Percentiles rank a stretch among this genome's conserved stretches.
phyloP scores from a whole-genome alignment of 2,888 invertebrate species.

The Gryllus longicercus region DNA sequence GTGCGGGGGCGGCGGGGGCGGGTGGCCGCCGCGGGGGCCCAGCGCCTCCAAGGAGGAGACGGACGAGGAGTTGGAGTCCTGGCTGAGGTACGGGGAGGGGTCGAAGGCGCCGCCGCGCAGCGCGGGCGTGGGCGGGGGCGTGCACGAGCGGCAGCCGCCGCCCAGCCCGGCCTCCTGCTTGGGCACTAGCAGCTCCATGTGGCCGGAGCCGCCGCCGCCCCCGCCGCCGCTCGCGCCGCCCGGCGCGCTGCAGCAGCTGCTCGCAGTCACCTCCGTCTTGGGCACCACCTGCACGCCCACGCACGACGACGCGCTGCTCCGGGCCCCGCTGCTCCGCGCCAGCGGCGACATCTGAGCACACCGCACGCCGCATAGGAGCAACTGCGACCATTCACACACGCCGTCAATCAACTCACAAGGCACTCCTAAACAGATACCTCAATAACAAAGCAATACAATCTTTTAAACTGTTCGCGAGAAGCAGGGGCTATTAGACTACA shows the following conservation, averaged over 20 bases:
- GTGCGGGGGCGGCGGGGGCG: constrained; percentile 47
- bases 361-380: no score
- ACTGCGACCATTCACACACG: no score
- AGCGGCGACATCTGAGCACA: constrained; percentile 43
- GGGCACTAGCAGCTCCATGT: constrained; percentile 56
- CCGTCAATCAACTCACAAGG: no score
- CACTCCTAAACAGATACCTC: no score
- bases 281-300: constrained; percentile 56
- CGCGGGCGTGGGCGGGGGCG: constrained; percentile 57
- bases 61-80: constrained; percentile 69
- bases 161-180: constrained; percentile 49
- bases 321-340: constrained; percentile 48
- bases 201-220: constrained; percentile 38
- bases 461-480: no score
- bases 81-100: constrained; percentile 56
- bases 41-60: constrained; percentile 64
- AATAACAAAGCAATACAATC: no score
- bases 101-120: constrained; percentile 45
- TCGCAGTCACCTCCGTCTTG: constrained; percentile 58
- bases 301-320: constrained; percentile 41
- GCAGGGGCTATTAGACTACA: no score
- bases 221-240: constrained; percentile 64
- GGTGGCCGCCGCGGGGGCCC: constrained; percentile 50
- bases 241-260: constrained; percentile 48
- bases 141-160: constrained; percentile 47